These are phyloP conservation scores for Syrrhaptes paradoxus DNA, from an alignment of 2,113 vertebrate species.

Conservation along the genomic window DNA sequence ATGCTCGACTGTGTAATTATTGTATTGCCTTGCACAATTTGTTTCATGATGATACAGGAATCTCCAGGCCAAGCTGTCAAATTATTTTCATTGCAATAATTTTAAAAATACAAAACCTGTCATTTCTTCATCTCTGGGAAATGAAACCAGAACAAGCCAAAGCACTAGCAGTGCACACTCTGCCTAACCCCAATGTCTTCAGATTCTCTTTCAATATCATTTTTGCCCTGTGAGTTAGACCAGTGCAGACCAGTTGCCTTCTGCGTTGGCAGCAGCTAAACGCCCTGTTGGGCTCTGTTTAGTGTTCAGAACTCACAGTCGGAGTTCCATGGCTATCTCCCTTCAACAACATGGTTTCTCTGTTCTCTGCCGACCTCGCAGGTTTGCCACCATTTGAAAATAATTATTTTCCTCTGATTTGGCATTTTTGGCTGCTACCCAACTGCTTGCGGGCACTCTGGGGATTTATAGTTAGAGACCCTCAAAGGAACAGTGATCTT, in stretches of 20 bases:
- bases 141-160: neutral
- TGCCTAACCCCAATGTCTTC: neutral
- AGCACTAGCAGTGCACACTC: neutral
- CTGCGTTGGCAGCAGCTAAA: neutral
- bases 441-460: neutral
- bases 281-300: slow-evolving; percentile 24
- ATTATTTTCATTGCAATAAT: neutral
- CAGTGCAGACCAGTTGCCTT: neutral
- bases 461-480: neutral
- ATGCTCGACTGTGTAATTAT: neutral
- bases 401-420: slow-evolving; percentile 37
- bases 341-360: neutral
- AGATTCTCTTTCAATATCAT: slow-evolving; percentile 11
- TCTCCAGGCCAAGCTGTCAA: neutral
- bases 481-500: slow-evolving; percentile 46
- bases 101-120: neutral
- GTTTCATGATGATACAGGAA: neutral
- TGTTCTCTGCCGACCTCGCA: slow-evolving; percentile 13
- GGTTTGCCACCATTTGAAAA: slow-evolving; percentile 65
- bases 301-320: neutral
- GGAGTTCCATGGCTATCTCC: neutral
- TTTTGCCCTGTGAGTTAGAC: slow-evolving; percentile 13
- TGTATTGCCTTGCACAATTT: neutral
- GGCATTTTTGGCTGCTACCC: slow-evolving; percentile 40
- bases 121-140: neutral